Evolutionary conservation across 2,113 vertebrate genomes (phyloP).

Genomic region (Grus americana): DNA sequence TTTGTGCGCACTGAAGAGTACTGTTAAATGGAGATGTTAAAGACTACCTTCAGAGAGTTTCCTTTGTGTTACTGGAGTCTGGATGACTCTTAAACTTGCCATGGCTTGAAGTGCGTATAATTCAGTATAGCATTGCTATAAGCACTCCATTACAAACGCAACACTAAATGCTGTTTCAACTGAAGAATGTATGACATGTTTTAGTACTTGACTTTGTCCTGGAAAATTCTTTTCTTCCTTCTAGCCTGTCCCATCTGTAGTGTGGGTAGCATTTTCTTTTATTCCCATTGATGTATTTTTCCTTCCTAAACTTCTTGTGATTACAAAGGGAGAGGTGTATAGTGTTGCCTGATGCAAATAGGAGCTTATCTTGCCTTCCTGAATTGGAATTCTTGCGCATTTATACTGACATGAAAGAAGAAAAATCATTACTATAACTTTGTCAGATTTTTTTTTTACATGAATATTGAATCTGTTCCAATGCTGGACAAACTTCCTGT

Average conservation of each 20-base stretch:
- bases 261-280: neutral
- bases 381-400: neutral
- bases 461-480: neutral
- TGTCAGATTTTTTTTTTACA: neutral
- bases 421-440: neutral
- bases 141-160: neutral
- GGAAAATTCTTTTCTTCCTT: neutral
- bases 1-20: neutral
- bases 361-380: neutral
- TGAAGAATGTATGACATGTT: neutral
- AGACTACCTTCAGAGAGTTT: neutral
- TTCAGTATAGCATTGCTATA: neutral
- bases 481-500: neutral
- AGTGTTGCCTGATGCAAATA: neutral
- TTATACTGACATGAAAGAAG: neutral
- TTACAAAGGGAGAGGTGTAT: neutral
- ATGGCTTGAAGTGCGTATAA: neutral
- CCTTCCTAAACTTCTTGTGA: neutral
- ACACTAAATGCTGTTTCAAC: neutral
- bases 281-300: neutral
- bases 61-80: neutral
- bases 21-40: neutral
- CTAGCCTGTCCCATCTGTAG: neutral
- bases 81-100: neutral
- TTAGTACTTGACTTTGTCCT: neutral